Evolutionary conservation across 2,113 vertebrate species (phyloP).

Genomic region (Chascanopsetta lugubris): DNA sequence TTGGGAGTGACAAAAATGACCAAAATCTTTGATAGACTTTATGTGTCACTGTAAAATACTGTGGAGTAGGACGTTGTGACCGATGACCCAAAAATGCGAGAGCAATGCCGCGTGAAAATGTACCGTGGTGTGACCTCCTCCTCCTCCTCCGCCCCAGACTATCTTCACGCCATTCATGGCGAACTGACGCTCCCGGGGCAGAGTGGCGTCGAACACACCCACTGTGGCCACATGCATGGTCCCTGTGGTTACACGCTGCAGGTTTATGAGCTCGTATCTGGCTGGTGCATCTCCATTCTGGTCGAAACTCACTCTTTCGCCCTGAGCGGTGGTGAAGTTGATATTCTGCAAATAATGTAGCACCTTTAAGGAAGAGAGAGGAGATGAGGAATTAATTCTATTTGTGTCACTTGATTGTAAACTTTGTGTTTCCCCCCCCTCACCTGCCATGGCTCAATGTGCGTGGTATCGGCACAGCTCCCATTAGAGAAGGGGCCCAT

Average conservation of each 20-base stretch:
- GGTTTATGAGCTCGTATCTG: conserved; percentile 47
- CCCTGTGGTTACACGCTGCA: conserved; percentile 34
- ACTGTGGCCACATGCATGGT: conserved; percentile 27
- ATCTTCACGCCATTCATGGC: conserved; percentile 43
- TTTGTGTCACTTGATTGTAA: neutral
- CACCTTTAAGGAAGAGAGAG: conserved; percentile 32
- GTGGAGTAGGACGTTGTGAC: conserved; percentile 37
- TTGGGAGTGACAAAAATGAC: no score
- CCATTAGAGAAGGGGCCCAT: conserved; percentile 45
- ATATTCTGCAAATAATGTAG: conserved; percentile 60
- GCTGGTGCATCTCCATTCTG: conserved; percentile 53
- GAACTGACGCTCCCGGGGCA: conserved; percentile 31
- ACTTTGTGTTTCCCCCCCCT: conserved; percentile 24
- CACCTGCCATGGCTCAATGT: conserved; percentile 78
- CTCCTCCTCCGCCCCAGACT: conserved; percentile 55
- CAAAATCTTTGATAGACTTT: no score
- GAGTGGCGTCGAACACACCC: conserved; percentile 40
- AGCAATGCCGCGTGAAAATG: conserved; percentile 24
- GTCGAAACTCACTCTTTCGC: conserved; percentile 55
- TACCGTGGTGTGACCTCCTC: conserved; percentile 48
- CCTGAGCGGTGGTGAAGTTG: conserved; percentile 48
- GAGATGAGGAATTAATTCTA: neutral
- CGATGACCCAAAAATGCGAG: conserved; percentile 32
- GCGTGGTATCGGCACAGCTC: conserved; percentile 56
- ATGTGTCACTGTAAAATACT: no score